phyloP scores from a whole-genome alignment of 2,888 invertebrate species.

The Calliscelio sp. region DNA sequence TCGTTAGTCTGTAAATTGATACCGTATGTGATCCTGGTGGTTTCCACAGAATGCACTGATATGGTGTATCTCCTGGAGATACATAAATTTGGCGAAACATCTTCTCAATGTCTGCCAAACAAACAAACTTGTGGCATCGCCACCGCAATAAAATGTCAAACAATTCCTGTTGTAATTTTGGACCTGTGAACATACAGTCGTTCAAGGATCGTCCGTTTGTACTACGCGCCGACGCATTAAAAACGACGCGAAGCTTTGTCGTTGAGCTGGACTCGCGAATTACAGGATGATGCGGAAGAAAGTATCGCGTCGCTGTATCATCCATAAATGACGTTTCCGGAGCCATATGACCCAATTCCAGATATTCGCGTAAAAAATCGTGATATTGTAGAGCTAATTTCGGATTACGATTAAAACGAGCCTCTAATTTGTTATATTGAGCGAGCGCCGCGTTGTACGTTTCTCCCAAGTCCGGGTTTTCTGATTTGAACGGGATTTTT shows the following conservation, averaged over 20 bases:
- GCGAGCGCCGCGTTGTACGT: background rate
- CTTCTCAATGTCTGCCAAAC: background rate
- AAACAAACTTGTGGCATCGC: background rate
- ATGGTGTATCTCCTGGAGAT: background rate
- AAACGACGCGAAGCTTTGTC: constrained; percentile 3
- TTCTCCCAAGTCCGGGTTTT: constrained; percentile 4
- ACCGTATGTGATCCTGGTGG: background rate
- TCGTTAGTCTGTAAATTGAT: background rate
- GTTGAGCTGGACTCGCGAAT: constrained; percentile 2
- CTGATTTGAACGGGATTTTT: constrained; percentile 12
- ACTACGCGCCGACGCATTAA: background rate
- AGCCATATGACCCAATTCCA: background rate
- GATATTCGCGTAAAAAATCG: background rate
- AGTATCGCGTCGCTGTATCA: background rate
- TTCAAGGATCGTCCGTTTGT: background rate
- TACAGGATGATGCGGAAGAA: background rate
- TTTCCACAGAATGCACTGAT: constrained; percentile 3
- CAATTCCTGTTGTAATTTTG: background rate
- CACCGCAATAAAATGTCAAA: background rate
- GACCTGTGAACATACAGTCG: background rate
- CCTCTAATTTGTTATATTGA: constrained; percentile 28
- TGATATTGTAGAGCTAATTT: background rate
- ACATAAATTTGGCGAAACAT: background rate
- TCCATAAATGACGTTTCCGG: background rate
- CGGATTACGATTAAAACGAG: background rate